Base-by-base conservation (phyloP, 2,797 vertebrate species). In the Spizella passerina region DNA sequence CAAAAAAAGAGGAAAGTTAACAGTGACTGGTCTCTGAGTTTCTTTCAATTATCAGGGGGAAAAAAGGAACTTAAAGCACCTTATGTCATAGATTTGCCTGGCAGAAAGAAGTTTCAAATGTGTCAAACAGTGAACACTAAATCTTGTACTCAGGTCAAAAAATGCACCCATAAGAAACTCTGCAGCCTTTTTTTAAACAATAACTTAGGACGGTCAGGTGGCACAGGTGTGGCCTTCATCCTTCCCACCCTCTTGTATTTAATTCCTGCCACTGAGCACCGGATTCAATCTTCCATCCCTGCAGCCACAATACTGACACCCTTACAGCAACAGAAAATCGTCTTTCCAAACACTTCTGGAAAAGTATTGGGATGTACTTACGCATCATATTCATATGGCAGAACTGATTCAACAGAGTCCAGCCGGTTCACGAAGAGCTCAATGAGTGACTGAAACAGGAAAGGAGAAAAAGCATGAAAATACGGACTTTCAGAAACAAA, bases 371-470 rank as follows among this genome's bases (percentile, higher is more conserved):
- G 1, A 39, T 4, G 12, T 93, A 99, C 99, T 99, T 98, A 99
- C 98, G 97, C 98, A 52, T 99, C 98, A 84, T 99, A 99, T 77
- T 99, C 99, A 30, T 99, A 99, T 0, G 98, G 98, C 46, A 99
- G 96, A 53, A 99, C 98, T 6, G 99, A 99, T 94, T 99, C 98
- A 50, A 99, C 98, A 0, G 99, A 99, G 96, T 99, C 99, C 97
- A 99, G 84, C 18, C 99, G 98, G 86, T 99, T 99, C 84, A 99
- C 99, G 96, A 98, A 99, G 34, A 99, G 96, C 94, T 99, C 97
- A 32, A 99, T 98, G 11, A 57, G 26, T 2, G 97, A 97, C 99
- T 99, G 96, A 79, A 97, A 96, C 6, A 13, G 22, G 32, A 47
- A 61, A 52, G 9, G 3, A 49, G 14, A 29, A 72, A 56, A 23